These are phyloP conservation scores for Ditylenchus dipsaci DNA, from an alignment of 1,140 invertebrate genomes.

Conservation along the genomic window DNA sequence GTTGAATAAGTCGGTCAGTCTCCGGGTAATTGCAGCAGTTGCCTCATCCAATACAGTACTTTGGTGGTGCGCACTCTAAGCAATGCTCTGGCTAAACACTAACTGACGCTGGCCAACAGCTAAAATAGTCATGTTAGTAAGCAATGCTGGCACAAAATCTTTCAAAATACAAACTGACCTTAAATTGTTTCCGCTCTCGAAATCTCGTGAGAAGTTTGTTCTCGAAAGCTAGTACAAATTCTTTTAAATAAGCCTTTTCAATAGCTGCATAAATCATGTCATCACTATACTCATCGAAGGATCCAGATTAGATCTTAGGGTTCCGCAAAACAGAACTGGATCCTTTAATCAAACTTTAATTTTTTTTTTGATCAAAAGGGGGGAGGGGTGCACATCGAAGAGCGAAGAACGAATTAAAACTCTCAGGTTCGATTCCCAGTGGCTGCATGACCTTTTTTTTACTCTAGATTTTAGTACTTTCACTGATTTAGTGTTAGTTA, in stretches of 20 bases:
- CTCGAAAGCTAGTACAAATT: slow-evolving; percentile 56
- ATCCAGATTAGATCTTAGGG: slow-evolving; percentile 75
- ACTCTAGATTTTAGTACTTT: too few relatives aligned
- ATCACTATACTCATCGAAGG: slow-evolving; percentile 72
- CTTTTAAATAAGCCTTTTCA: slow-evolving; percentile 67
- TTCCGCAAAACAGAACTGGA: slow-evolving; percentile 78
- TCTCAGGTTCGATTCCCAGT: too few relatives aligned
- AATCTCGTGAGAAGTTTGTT: slow-evolving; percentile 55
- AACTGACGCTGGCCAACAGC: slow-evolving; percentile 71
- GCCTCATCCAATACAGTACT: slow-evolving; percentile 78
- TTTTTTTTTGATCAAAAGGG: too few relatives aligned
- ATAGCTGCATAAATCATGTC: slow-evolving; percentile 70
- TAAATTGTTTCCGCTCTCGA: slow-evolving; percentile 61
- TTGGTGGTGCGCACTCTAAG: slow-evolving; percentile 32
- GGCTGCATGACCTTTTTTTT: too few relatives aligned
- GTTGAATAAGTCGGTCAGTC: not conserved
- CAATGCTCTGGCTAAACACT: slow-evolving; percentile 70
- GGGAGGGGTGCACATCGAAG: too few relatives aligned
- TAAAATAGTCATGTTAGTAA: slow-evolving; percentile 22
- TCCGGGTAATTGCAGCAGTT: slow-evolving; percentile 71
- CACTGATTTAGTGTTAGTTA: too few relatives aligned
- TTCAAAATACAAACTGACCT: too few relatives aligned
- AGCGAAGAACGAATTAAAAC: too few relatives aligned
- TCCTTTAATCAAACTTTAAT: slow-evolving; percentile 52
- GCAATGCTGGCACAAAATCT: too few relatives aligned